A percentile compares a stretch with the other conserved stretches of the same genome.
phyloP scores from a whole-genome alignment of 2,113 vertebrate species.

The Equus quagga region DNA sequence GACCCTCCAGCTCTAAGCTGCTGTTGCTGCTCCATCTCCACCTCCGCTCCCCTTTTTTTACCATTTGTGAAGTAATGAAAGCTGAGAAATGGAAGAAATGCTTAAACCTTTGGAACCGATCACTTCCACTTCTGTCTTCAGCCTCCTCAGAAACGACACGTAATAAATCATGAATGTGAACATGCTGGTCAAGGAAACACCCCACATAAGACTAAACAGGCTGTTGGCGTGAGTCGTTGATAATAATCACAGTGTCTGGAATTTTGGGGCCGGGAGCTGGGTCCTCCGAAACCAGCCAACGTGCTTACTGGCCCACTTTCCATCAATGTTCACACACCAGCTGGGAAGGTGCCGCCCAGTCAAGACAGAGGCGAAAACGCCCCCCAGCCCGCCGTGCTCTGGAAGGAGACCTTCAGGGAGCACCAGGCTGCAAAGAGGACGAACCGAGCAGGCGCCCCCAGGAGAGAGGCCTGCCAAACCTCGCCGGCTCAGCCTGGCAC shows the following conservation, averaged over 20 bases:
- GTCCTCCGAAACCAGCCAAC: neutral
- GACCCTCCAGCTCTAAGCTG: neutral
- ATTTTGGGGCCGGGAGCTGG: neutral
- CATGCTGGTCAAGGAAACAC: neutral
- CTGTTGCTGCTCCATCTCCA: neutral
- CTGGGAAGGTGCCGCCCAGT: neutral
- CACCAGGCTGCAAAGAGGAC: neutral
- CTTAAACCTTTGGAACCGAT: neutral
- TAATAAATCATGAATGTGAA: neutral
- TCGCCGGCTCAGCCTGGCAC: accelerated
- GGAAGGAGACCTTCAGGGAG: neutral
- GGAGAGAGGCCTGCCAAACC: neutral
- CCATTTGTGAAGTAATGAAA: no score
- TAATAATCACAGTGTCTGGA: neutral
- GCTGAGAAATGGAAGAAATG: neutral
- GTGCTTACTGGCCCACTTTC: neutral
- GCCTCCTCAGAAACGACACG: neutral
- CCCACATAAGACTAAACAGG: neutral
- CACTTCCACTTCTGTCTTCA: neutral
- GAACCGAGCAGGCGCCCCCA: neutral
- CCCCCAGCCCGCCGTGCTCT: neutral
- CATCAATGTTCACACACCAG: neutral
- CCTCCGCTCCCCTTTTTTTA: neutral
- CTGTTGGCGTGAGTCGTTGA: neutral
- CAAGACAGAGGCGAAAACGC: neutral